Conservation (phyloP, 2,113 vertebrate genomes). For the Microtus oregoni region DNA sequence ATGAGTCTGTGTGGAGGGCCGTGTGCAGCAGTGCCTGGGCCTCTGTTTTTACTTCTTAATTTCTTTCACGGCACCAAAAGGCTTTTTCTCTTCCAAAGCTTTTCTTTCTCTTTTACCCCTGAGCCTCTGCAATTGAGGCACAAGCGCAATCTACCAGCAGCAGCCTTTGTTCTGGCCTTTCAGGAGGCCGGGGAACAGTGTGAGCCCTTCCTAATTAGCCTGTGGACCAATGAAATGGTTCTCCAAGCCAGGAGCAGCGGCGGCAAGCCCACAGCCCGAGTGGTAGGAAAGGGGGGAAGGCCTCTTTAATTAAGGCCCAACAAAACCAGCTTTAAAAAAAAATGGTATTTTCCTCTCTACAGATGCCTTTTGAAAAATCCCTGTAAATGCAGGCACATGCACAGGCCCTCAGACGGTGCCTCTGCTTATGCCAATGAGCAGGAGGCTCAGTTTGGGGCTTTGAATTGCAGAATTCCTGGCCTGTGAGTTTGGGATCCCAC, state of each 20-base stretch:
- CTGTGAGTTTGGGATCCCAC: background rate
- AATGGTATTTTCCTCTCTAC: conserved; percentile 68
- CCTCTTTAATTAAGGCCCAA: conserved; percentile 81
- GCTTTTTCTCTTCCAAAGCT: conserved; percentile 75
- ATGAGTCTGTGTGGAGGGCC: conserved; percentile 57
- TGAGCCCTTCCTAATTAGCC: conserved; percentile 82
- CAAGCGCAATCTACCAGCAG: conserved; percentile 73
- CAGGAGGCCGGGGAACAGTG: conserved; percentile 71
- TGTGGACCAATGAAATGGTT: conserved; percentile 73
- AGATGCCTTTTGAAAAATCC: conserved; percentile 68
- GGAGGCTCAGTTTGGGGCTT: conserved; percentile 47
- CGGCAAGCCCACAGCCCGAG: conserved; percentile 75
- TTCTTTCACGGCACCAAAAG: conserved; percentile 82
- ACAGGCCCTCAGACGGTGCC: conserved; percentile 63
- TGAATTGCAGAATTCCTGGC: conserved; percentile 38
- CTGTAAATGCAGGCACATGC: conserved; percentile 73
- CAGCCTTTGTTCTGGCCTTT: conserved; percentile 79
- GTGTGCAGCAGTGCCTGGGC: conserved; percentile 55
- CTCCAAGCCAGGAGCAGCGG: conserved; percentile 59
- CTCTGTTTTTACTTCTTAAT: conserved; percentile 83
- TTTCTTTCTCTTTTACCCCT: conserved; percentile 75
- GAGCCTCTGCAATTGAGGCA: conserved; percentile 78
- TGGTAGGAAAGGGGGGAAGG: conserved; percentile 67
- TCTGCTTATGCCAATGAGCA: conserved; percentile 48
- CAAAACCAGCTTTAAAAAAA: conserved; percentile 63